A percentile compares a stretch with the other conserved stretches of the same genome.
These are phyloP conservation scores for Falco naumanni DNA, from an alignment of 2,797 vertebrate genomes.

Conservation along the genomic window DNA sequence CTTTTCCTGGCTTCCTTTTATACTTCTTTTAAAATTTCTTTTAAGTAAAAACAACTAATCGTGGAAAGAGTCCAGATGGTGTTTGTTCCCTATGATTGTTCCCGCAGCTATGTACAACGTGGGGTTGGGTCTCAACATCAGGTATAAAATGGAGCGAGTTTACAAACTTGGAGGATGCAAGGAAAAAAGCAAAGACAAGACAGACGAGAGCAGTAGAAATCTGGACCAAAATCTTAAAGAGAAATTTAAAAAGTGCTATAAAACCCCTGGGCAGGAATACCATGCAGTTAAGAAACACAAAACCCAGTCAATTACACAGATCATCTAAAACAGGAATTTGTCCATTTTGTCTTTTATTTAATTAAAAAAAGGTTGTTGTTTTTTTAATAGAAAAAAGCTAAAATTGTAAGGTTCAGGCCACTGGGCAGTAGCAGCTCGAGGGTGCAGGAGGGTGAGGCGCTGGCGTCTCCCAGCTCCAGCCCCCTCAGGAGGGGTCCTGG, in stretches of 20 bases:
- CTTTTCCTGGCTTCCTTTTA: slow-evolving; percentile 58
- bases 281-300: slow-evolving; percentile 75
- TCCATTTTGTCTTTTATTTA: slow-evolving; percentile 56
- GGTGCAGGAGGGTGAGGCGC: not conserved
- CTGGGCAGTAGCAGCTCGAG: slow-evolving; percentile 62
- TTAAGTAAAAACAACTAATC: slow-evolving; percentile 65
- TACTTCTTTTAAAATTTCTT: slow-evolving; percentile 33
- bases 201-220: slow-evolving; percentile 66
- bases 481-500: not conserved
- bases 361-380: slow-evolving; percentile 58
- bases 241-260: slow-evolving; percentile 76
- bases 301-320: slow-evolving; percentile 57
- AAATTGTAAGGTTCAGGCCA: slow-evolving; percentile 55
- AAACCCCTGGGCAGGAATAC: slow-evolving; percentile 69
- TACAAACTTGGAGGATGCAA: slow-evolving; percentile 68
- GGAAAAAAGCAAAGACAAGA: slow-evolving; percentile 57
- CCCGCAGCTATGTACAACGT: slow-evolving; percentile 78
- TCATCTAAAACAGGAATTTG: slow-evolving; percentile 64
- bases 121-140: slow-evolving; percentile 68
- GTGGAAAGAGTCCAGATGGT: slow-evolving; percentile 74
- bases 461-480: slow-evolving; percentile 4
- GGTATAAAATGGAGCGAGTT: slow-evolving; percentile 73
- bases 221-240: slow-evolving; percentile 72
- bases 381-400: slow-evolving; percentile 75
- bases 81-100: slow-evolving; percentile 78